A percentile compares a stretch with the other conserved stretches of the same genome.
Evolutionary conservation across 2,888 invertebrate species (phyloP).

Genomic region (Ctena decussata): DNA sequence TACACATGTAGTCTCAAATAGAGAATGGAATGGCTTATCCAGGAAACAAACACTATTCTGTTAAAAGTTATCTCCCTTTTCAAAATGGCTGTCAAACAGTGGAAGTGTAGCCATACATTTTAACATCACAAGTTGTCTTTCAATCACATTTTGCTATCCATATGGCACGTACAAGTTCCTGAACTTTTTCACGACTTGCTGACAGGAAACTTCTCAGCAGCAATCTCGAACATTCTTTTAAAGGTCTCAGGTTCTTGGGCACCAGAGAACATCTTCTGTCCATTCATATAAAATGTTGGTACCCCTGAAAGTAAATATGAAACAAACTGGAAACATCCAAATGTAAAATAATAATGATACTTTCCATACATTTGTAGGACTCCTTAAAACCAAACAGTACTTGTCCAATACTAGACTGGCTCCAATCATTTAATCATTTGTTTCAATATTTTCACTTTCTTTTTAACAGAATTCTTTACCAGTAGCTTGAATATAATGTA

Average conservation of each 20-base stretch:
- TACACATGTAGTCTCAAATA: no score
- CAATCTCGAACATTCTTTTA: slow-evolving; percentile 76
- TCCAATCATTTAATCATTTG: no score
- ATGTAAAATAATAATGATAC: background rate
- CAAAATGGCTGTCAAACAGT: no score
- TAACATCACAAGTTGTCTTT: background rate
- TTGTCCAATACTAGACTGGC: background rate
- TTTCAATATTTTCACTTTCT: no score
- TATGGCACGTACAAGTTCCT: background rate
- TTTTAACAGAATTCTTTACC: no score
- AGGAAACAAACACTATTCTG: no score
- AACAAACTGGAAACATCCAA: no score
- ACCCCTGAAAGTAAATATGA: slow-evolving; percentile 78
- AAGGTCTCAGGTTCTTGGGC: slow-evolving; percentile 81
- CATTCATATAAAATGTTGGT: slow-evolving; percentile 83
- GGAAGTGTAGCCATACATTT: no score
- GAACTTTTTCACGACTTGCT: background rate
- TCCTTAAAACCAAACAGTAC: background rate
- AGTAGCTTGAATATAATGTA: no score
- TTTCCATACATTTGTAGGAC: background rate
- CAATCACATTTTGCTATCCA: background rate
- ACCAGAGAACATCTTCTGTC: slow-evolving; percentile 82
- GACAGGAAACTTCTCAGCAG: slow-evolving; percentile 64
- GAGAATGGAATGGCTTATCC: no score
- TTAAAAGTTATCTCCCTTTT: no score